phyloP scores from a whole-genome alignment of 2,888 invertebrate species.

The Melipona beecheii region DNA sequence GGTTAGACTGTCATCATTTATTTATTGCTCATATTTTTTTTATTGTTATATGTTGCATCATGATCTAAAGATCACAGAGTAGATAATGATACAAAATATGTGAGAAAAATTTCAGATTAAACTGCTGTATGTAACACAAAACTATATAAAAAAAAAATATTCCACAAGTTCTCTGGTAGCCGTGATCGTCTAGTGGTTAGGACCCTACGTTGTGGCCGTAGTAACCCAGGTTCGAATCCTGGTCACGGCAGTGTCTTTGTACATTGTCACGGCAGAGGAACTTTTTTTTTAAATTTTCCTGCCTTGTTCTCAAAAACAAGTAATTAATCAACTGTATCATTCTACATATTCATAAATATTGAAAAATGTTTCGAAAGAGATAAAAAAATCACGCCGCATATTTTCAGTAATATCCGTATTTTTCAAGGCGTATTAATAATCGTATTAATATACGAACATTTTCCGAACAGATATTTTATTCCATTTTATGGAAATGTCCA shows the following conservation, averaged over 20 bases:
- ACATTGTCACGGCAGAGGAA: constrained; percentile 72
- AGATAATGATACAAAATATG: background rate
- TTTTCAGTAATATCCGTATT: background rate
- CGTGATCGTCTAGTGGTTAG: constrained; percentile 84
- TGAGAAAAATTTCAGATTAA: background rate
- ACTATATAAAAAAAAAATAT: background rate
- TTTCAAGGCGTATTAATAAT: background rate
- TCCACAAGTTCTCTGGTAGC: constrained; percentile 61
- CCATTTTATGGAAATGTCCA: too few relatives aligned
- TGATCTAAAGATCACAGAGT: background rate
- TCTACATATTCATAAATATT: background rate
- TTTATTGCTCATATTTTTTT: too few relatives aligned
- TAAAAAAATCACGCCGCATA: background rate
- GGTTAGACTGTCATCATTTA: background rate
- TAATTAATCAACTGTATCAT: background rate
- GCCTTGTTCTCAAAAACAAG: background rate
- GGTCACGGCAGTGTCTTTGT: constrained; percentile 82
- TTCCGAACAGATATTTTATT: background rate
- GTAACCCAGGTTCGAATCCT: constrained; percentile 84
- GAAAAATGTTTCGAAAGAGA: background rate
- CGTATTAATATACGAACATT: background rate
- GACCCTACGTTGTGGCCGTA: constrained; percentile 84
- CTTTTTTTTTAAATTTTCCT: background rate
- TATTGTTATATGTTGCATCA: background rate
- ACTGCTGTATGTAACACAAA: accelerated